Conservation (phyloP, 2,888 invertebrate genomes). For the Drosophila antonietae region DNA sequence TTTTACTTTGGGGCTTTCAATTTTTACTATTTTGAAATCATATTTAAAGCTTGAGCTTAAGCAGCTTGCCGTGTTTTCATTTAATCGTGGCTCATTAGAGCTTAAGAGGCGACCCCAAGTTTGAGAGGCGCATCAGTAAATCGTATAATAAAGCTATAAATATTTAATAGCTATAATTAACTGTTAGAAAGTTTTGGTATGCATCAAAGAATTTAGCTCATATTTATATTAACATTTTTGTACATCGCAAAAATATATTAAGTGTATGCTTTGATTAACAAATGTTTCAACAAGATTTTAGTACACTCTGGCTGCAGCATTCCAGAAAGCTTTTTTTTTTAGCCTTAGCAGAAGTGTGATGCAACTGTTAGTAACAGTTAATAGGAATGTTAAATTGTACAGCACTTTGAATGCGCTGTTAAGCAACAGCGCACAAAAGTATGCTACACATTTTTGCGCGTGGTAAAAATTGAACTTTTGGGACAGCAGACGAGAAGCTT, state of each 20-base stretch:
- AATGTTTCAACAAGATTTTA: conserved; percentile 13
- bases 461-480: conserved; percentile 6
- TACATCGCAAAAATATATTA: not conserved
- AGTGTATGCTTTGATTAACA: not conserved
- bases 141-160: too few relatives aligned
- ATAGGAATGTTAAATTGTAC: not conserved
- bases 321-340: not conserved
- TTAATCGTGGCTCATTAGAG: too few relatives aligned
- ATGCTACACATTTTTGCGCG: not conserved
- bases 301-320: not conserved
- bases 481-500: conserved; percentile 21
- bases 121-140: too few relatives aligned
- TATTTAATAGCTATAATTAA: too few relatives aligned
- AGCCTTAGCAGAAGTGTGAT: not conserved
- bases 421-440: conserved; percentile 1
- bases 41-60: too few relatives aligned
- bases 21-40: too few relatives aligned
- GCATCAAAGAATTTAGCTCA: too few relatives aligned
- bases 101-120: too few relatives aligned
- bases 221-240: not conserved
- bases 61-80: too few relatives aligned
- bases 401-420: conserved; percentile 8
- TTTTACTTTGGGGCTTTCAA: too few relatives aligned
- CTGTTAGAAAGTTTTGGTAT: too few relatives aligned
- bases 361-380: not conserved